Conservation (phyloP, 2,888 invertebrate genomes). For the Nephrotoma guestfalica region DNA sequence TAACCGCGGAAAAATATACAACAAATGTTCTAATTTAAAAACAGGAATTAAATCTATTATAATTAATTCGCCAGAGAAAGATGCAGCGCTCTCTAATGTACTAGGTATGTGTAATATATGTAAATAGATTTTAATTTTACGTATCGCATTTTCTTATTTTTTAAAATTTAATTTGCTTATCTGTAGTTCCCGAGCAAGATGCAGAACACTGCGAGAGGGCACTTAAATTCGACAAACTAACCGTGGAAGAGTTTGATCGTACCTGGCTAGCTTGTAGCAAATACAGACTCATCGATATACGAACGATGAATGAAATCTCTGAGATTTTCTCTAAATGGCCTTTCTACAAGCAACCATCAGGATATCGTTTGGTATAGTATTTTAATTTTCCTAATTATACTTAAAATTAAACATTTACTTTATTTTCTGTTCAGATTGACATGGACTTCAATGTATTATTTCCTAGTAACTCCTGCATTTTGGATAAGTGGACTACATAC, state of each 20-base stretch:
- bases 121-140: neutral
- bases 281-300: neutral
- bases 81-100: neutral
- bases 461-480: neutral
- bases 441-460: neutral
- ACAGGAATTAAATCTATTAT: neutral
- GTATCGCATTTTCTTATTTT: neutral
- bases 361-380: neutral
- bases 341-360: neutral
- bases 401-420: neutral
- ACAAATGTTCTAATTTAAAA: neutral
- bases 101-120: neutral
- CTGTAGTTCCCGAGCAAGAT: neutral
- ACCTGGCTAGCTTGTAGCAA: neutral
- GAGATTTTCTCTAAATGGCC: neutral
- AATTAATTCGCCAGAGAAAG: neutral
- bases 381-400: neutral
- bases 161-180: too few relatives aligned
- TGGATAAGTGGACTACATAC: neutral
- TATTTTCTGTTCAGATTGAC: neutral
- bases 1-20: neutral
- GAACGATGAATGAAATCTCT: neutral
- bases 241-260: neutral
- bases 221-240: neutral
- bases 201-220: neutral